Evolutionary conservation across 1,140 invertebrate genomes (phyloP).

Genomic region (silkworm (Bombyx mori)): DNA sequence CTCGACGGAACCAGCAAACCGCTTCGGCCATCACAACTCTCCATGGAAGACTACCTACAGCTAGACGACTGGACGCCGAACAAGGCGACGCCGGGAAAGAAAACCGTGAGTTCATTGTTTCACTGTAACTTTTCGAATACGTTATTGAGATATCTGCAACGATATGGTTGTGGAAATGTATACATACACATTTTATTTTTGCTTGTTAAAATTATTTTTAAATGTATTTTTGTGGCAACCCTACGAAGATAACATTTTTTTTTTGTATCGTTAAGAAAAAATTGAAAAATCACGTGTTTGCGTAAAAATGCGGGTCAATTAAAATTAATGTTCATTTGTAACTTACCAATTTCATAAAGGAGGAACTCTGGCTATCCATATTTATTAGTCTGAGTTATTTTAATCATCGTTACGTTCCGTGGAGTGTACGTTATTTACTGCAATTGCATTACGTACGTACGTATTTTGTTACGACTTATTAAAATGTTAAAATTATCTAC

Average conservation of each 20-base stretch:
- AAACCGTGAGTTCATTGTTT: conserved; percentile 78
- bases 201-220: neutral
- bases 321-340: no score
- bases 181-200: neutral
- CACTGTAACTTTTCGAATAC: neutral
- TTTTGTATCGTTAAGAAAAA: no score
- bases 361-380: no score
- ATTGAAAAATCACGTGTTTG: no score
- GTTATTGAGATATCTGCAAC: conserved; percentile 7
- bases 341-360: no score
- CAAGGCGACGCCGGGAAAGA: conserved; percentile 84
- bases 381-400: no score
- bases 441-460: no score
- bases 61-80: conserved; percentile 82
- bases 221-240: neutral
- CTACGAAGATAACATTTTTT: no score
- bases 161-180: conserved; percentile 21
- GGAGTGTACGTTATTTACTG: no score
- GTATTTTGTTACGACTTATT: neutral
- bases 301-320: no score
- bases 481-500: neutral
- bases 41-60: conserved; percentile 93
- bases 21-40: conserved; percentile 72
- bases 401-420: no score
- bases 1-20: conserved; percentile 86